Evolutionary conservation across 2,113 vertebrate genomes (phyloP), one percentile per base, ranked within the genome.

Genomic region (Albula goreensis): DNA sequence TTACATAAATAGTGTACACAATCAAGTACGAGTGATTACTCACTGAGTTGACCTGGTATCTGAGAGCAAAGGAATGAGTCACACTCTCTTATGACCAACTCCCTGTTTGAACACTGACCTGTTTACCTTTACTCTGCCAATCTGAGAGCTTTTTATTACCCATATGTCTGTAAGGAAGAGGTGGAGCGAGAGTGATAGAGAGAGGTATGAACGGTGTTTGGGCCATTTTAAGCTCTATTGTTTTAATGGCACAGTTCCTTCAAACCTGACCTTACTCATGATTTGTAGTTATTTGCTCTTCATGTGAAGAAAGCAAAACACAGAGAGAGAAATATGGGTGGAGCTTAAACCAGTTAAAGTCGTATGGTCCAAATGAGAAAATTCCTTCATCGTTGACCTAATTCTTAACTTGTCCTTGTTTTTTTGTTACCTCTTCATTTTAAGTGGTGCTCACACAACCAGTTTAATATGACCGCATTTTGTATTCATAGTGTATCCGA

Each of bases 241-340:
- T 74, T 53, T 56, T 56, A 88, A 66, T 89, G 77, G 89, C 89
- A 84, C 80, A 48, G 31, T 41, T 41, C 31, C 31, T 41, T 41
- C 31, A 41, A 41, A 41, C 31, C 31, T 41, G 31, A 41, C 31
- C 31, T 41, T 41, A 81, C 53, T 50, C 5, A 19, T 5, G 50
- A 78, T 48, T 0, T 66, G 60, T 5, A 66, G 31, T 41, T 66
- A 66, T 19, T 22, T 66, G 60, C 31, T 41, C 31, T 41, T 41
- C 31, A 41, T 41, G 31, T 41, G 31, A 41, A 41, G 31, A 41
- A 41, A 41, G 31, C 31, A 41, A 41, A 41, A 41, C 31, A 41
- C 0, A 41, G 31, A 41, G 31, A 41, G 31, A 41, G 31, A 41
- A 41, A 41, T 41, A 41, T 41, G 31, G 31, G 31, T 41, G 31